phyloP scores from a whole-genome alignment of 2,888 invertebrate species.

The Apocheima hispidaria region DNA sequence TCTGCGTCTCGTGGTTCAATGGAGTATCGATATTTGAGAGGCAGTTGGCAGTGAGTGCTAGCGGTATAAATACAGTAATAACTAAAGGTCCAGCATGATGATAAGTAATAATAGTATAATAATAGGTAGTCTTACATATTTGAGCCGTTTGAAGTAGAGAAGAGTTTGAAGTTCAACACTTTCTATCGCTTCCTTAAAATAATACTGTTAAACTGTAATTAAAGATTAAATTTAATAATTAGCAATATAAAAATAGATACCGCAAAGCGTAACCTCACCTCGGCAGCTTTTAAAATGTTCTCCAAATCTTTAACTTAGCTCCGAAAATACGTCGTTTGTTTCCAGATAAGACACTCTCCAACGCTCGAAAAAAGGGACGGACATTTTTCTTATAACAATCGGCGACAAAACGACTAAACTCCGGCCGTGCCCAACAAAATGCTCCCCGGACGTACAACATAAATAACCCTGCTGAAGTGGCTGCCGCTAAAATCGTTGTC shows the following conservation, averaged over 20 bases:
- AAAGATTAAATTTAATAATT: neutral
- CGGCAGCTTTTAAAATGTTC: conserved; percentile 17
- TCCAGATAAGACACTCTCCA: conserved; percentile 31
- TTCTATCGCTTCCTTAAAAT: too few species aligned
- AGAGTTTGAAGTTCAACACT: too few species aligned
- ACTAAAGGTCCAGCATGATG: too few species aligned
- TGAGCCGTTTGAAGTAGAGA: too few species aligned
- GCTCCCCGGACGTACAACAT: conserved; percentile 47
- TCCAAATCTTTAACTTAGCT: conserved; percentile 26
- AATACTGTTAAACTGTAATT: neutral
- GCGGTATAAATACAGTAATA: too few species aligned
- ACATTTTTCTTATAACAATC: conserved; percentile 46
- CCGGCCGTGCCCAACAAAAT: conserved; percentile 46
- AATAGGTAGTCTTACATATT: too few species aligned
- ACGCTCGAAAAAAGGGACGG: conserved; percentile 34
- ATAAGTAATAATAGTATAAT: too few species aligned
- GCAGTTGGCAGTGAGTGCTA: neutral
- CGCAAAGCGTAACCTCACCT: conserved; percentile 19
- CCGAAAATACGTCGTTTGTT: conserved; percentile 31
- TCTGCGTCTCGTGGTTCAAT: neutral
- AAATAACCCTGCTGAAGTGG: conserved; percentile 50
- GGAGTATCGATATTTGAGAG: neutral
- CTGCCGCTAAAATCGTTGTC: conserved; percentile 44
- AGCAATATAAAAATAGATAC: neutral
- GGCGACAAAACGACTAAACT: conserved; percentile 41